Percentiles rank a stretch among this genome's conserved stretches.
Conservation (phyloP, 2,113 vertebrate genomes). For the Bolborhynchus lineola region DNA sequence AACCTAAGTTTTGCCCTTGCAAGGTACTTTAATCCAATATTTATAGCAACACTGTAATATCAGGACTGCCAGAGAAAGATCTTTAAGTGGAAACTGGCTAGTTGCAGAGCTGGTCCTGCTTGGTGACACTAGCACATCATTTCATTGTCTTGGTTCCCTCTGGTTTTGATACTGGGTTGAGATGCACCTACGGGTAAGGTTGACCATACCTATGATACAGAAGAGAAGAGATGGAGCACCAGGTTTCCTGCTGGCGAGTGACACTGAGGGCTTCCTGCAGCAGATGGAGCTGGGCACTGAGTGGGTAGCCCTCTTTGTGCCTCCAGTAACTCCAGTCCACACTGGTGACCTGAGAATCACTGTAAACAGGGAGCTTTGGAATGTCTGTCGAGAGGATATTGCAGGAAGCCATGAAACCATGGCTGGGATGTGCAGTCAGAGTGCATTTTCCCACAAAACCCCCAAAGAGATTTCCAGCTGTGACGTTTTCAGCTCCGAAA, state of each 20-base stretch:
- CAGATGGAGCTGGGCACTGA: not conserved
- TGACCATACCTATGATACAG: rapidly evolving
- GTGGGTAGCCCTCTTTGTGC: not conserved
- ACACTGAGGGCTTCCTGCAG: not conserved
- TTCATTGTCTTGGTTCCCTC: not conserved
- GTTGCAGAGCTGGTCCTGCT: not conserved
- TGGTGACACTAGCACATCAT: not conserved
- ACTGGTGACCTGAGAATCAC: not conserved
- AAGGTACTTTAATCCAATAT: not conserved
- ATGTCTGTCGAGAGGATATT: no score
- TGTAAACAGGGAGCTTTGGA: not conserved
- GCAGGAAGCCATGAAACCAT: not conserved
- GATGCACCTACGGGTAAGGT: not conserved
- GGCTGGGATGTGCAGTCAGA: not conserved
- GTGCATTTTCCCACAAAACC: not conserved
- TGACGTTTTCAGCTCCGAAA: not conserved
- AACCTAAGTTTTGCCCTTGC: not conserved
- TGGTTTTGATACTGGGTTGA: not conserved
- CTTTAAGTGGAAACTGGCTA: not conserved
- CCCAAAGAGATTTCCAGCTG: not conserved
- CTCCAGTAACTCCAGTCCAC: not conserved
- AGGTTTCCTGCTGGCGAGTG: not conserved
- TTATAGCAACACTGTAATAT: not conserved
- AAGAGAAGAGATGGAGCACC: not conserved
- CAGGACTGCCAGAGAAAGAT: not conserved